Base-by-base conservation (phyloP, 2,888 invertebrate genomes). In the Pheosia gnoma region DNA sequence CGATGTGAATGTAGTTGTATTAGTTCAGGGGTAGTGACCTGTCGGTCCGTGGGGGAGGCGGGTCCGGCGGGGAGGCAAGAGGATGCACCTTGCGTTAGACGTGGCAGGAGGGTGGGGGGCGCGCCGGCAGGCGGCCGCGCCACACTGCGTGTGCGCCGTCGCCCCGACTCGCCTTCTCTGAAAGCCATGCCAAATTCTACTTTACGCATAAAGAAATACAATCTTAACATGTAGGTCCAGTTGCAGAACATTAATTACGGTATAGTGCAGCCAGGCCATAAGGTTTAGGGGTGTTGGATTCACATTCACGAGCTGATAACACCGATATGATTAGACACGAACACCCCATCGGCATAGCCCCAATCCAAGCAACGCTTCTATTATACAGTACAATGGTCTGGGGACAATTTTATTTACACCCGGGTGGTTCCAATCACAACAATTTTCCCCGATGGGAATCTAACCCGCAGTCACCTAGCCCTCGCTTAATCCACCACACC, bases 81-180 rank as follows among this genome's bases (percentile, higher is more conserved):
- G 53, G 57, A 55, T 61, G 58, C 25, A 75, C 70, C 68, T 79
- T 70, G 71, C 73, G 78, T 89, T 82, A 86, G 82, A 90, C 88
- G 83, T 86, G 86, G 85, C 88, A 87, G 71, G 88, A 85, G 61
- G 89, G 90, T 77, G 88, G 90, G 74, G 87, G 87, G 79, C 89
- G 90, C 78, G 87, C 86, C 71, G 88, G 85, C 75, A 88, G 77
- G 63, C 89, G 85, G 68, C 88, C 89, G 70, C 89, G 89, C 90
- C 90, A 90, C 76, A 86, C 85, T 61, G 81, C 79, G 73, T 71
- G 80, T 74, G 75, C 85, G 75, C 71, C 71, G 63, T 78, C 78
- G 77, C 83, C 80, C 82, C 82, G 79, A 70, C 88, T 83, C 90
- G 90, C 89, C 90, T 85, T 85, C 52, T 83, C 92, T 93, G 91